Evolutionary conservation across 2,113 vertebrate genomes (phyloP).

Genomic region (Procapra przewalskii): DNA sequence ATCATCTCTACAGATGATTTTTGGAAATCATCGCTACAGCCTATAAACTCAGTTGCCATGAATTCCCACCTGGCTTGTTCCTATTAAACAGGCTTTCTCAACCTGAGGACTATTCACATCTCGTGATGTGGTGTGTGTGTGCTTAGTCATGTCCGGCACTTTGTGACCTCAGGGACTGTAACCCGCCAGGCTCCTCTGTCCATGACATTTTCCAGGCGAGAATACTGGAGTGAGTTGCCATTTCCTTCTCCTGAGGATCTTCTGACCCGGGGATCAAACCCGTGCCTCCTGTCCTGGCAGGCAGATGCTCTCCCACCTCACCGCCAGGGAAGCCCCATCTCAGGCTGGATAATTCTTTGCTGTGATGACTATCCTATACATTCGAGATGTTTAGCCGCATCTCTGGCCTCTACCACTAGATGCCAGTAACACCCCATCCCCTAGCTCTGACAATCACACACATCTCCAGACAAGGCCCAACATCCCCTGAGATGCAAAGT

Average conservation of each 20-base stretch:
- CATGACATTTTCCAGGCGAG: neutral
- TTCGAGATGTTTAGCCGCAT: neutral
- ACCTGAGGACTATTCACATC: fast-evolving
- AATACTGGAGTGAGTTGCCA: neutral
- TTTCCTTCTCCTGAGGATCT: neutral
- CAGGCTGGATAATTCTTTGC: neutral
- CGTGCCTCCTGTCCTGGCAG: neutral
- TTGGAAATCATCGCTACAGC: neutral
- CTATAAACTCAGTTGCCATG: neutral
- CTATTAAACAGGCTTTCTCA: neutral
- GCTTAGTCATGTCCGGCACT: neutral
- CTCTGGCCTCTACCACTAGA: neutral
- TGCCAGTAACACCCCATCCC: neutral
- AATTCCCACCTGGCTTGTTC: neutral
- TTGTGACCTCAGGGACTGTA: neutral
- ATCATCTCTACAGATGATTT: neutral
- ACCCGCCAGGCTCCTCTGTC: neutral
- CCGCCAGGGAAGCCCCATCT: neutral
- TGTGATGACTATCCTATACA: neutral
- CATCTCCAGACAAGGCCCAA: neutral
- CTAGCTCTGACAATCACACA: neutral
- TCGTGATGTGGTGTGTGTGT: neutral
- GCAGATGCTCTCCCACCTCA: fast-evolving
- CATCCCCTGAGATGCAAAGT: neutral
- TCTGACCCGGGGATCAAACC: neutral